Evolutionary conservation across 2,113 vertebrate genomes (phyloP), one percentile per base, ranked within the genome.

Genomic region (Mus pahari): DNA sequence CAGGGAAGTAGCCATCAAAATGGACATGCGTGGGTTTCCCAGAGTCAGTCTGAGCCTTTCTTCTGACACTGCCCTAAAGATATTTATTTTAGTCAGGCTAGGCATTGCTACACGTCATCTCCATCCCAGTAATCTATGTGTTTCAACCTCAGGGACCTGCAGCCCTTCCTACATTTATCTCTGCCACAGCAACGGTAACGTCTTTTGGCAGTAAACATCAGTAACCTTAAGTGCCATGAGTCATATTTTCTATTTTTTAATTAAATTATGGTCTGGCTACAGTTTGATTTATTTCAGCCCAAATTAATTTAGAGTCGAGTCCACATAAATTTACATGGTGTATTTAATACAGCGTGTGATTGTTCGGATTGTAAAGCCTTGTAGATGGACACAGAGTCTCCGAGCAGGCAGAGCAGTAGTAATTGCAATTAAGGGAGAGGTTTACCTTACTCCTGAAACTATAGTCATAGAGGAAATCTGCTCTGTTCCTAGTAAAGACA

Each of bases 201-300:
- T 82, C 92, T 91, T 84, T 91, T 91, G 91, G 97, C 97, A 93
- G 83, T 91, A 97, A 96, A 84, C 96, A 96, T 73, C 68, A n/a
- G 91, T 87, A 83, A 86, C 87, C 92, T 77, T 87, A 92, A 97
- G 94, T 77, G 91, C 95, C 70, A 62, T 95, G 97, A 97, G 91
- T 97, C 97, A 96, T 91, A 92, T 91, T 97, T 95, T 92, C 97
- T 91, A 91, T 94, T 94, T 97, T 97, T 94, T 97, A 97, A 97
- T 97, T 96, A 97, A 98, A 96, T 97, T 48, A 88, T 22, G 26
- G 91, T 42, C 94, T 91, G 64, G 82, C 88, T 78, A 48, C 71
- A 68, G 81, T 75, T 92, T 97, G 97, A 97, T 97, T 97, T 96
- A 95, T 97, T 96, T 94, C 68, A 39, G 70, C 78, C 83, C 39